Percentiles rank a stretch among this genome's conserved stretches.
Evolutionary conservation across 2,888 invertebrate species (phyloP).

Genomic region (Ryuthela nishihirai): DNA sequence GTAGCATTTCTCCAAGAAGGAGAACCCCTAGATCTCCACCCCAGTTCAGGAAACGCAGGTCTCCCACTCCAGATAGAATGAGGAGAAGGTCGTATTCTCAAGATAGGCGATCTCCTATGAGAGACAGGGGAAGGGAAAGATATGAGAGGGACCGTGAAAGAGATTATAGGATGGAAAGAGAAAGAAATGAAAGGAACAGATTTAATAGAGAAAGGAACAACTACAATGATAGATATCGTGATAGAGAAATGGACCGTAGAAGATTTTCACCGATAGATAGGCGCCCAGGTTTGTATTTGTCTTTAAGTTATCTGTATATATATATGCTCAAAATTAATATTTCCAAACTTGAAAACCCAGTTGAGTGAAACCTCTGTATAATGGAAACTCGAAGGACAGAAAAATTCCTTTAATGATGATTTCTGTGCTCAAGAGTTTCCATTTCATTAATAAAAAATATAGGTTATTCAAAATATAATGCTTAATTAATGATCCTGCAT

Average conservation of each 20-base stretch:
- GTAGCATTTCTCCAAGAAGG: slow-evolving; percentile 13
- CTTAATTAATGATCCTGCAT: no score
- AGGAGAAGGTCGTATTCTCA: slow-evolving; percentile 19
- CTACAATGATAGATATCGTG: slow-evolving; percentile 9
- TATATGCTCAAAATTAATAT: no score
- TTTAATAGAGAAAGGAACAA: slow-evolving; percentile 21
- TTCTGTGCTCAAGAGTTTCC: no score
- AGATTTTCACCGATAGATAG: slow-evolving; percentile 25
- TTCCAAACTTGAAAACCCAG: no score
- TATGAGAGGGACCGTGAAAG: slow-evolving; percentile 27
- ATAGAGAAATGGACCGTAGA: slow-evolving; percentile 18
- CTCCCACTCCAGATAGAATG: slow-evolving; percentile 32
- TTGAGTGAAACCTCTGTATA: no score
- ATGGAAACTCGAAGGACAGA: no score
- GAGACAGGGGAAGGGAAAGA: slow-evolving; percentile 15
- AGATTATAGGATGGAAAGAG: slow-evolving; percentile 21
- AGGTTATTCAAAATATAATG: no score
- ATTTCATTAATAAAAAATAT: no score
- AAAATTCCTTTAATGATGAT: no score
- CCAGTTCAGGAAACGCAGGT: slow-evolving; percentile 6
- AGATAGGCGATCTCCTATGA: slow-evolving; percentile 25
- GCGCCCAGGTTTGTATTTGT: slow-evolving; percentile 2
- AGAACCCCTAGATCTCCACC: slow-evolving; percentile 15
- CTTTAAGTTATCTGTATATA: no score
- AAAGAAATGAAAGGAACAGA: slow-evolving; percentile 18